phyloP scores from a whole-genome alignment of 2,113 vertebrate species.

The Scomber colias region DNA sequence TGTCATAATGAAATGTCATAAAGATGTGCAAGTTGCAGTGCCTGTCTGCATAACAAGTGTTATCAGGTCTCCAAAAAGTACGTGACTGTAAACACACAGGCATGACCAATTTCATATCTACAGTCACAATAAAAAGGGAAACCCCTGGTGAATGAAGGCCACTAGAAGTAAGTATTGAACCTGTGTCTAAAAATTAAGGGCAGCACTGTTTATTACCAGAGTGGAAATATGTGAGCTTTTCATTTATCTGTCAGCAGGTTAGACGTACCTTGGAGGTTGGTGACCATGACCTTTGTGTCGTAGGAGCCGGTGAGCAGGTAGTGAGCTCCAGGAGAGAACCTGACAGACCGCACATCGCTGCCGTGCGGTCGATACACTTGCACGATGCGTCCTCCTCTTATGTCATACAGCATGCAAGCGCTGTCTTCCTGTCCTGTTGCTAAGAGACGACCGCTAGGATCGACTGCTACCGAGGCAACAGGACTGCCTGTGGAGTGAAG shows the following conservation, averaged over 20 bases:
- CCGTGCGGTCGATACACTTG: constrained; percentile 95
- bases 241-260: neutral
- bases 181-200: no score
- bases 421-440: constrained; percentile 98
- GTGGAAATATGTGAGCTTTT: no score
- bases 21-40: no score
- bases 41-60: no score
- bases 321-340: constrained; percentile 97
- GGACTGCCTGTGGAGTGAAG: constrained; percentile 88
- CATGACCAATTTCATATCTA: no score
- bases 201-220: no score
- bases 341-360: constrained; percentile 95
- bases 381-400: constrained; percentile 95
- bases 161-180: no score
- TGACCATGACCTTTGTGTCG: constrained; percentile 95
- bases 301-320: constrained; percentile 98
- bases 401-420: constrained; percentile 98
- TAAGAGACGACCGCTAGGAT: constrained; percentile 95
- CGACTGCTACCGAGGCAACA: constrained; percentile 97
- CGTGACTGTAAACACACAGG: no score
- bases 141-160: no score
- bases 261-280: constrained; percentile 94
- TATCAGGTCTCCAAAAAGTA: no score
- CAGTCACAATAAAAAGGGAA: no score
- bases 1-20: no score